Conservation (phyloP, 2,113 vertebrate species). For the Mastomys natalensis region DNA sequence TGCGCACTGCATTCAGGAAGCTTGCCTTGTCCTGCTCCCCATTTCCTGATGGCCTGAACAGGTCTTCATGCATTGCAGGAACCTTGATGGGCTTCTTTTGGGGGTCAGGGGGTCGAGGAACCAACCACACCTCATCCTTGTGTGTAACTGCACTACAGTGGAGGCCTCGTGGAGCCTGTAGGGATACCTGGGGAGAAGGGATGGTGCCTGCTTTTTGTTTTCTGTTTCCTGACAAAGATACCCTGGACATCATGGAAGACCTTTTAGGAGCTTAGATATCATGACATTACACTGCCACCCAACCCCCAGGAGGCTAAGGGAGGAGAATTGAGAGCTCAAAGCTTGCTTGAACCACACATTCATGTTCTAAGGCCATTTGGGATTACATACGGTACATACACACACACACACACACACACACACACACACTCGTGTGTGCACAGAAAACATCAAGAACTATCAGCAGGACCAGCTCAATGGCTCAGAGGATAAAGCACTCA, state of each 20-base stretch:
- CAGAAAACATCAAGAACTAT: neutral
- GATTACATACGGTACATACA: neutral
- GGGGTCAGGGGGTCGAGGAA: neutral
- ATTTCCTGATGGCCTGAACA: conserved; percentile 84
- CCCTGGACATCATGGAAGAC: neutral
- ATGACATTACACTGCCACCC: neutral
- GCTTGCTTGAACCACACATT: neutral
- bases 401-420: neutral
- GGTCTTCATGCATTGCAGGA: conserved; percentile 80
- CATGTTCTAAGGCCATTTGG: neutral
- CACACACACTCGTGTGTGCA: neutral
- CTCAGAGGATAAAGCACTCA: neutral
- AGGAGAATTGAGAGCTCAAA: neutral
- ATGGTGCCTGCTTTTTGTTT: neutral
- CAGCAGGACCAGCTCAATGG: neutral
- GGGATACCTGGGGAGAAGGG: conserved; percentile 25
- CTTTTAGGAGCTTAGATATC: neutral
- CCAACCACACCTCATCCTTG: neutral
- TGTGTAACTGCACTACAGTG: neutral
- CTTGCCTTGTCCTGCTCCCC: conserved; percentile 86
- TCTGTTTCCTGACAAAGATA: neutral
- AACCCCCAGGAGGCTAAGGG: neutral
- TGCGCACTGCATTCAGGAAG: conserved; percentile 87
- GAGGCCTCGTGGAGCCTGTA: neutral
- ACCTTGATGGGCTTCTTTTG: neutral